A percentile compares a stretch with the other conserved stretches of the same genome.
Conservation (phyloP, 2,888 invertebrate genomes). For the Hermaeophaga mercurialis region DNA sequence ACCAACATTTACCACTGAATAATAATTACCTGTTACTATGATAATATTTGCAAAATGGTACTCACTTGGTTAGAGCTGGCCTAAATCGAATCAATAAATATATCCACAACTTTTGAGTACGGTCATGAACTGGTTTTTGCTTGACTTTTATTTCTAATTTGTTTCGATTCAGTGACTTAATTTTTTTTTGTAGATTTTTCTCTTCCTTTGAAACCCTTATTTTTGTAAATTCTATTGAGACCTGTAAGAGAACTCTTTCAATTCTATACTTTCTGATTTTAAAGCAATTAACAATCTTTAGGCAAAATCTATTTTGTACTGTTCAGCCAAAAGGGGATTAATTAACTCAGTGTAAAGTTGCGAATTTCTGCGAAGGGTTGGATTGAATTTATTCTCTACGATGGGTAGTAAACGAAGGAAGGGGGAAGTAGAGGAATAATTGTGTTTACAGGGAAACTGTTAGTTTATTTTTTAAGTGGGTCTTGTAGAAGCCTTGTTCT, state of each 20-base stretch:
- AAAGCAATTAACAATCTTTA: background rate
- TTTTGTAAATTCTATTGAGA: too few relatives aligned
- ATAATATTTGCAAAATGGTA: too few relatives aligned
- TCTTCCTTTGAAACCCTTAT: too few relatives aligned
- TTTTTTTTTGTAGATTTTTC: too few relatives aligned
- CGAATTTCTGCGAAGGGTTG: conserved; percentile 4
- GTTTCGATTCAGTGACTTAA: too few relatives aligned
- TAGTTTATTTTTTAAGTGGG: background rate
- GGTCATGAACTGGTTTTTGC: too few relatives aligned
- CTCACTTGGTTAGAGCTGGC: too few relatives aligned
- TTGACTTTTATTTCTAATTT: too few relatives aligned
- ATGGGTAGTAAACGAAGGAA: background rate
- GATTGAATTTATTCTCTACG: background rate
- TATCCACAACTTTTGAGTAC: too few relatives aligned
- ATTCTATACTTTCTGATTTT: background rate
- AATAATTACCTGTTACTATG: too few relatives aligned
- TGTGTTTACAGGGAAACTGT: background rate
- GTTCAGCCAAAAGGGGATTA: conserved; percentile 9
- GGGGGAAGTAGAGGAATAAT: background rate
- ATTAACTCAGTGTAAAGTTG: conserved; percentile 8
- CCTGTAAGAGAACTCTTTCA: background rate
- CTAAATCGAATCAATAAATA: too few relatives aligned
- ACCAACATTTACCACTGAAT: too few relatives aligned
- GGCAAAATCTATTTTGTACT: conserved; percentile 3
- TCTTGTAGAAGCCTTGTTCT: background rate